Evolutionary conservation across 2,888 invertebrate genomes (phyloP).

Genomic region (Archaeoteleia sp.): DNA sequence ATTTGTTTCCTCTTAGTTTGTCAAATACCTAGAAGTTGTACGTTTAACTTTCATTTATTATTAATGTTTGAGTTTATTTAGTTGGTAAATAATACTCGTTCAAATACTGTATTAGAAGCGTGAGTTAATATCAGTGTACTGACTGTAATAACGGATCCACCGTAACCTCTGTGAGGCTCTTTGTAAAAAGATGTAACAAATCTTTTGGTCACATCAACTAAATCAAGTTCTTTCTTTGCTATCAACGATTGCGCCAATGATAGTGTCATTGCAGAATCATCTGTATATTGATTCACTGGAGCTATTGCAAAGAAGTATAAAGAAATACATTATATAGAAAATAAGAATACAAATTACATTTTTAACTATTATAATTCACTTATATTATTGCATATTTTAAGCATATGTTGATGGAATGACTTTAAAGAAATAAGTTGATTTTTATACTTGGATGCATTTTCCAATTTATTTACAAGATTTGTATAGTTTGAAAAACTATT

Average conservation of each 20-base stretch:
- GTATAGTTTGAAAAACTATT: too few relatives aligned
- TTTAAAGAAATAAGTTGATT: too few relatives aligned
- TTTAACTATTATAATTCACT: too few relatives aligned
- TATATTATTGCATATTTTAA: too few relatives aligned
- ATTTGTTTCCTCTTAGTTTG: conserved; percentile 77
- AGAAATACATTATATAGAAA: too few relatives aligned
- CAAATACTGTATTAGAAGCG: conserved; percentile 9
- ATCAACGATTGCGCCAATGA: conserved; percentile 80
- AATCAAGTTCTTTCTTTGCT: conserved; percentile 77
- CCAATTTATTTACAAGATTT: too few relatives aligned
- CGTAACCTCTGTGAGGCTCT: conserved; percentile 82
- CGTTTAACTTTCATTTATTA: not conserved
- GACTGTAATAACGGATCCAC: conserved; percentile 76
- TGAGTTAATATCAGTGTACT: too few relatives aligned
- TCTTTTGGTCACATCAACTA: conserved; percentile 78
- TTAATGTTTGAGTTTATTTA: not conserved
- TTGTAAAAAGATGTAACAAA: conserved; percentile 80
- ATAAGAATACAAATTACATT: too few relatives aligned
- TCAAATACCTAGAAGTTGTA: conserved; percentile 75
- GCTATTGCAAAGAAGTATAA: too few relatives aligned
- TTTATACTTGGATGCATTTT: too few relatives aligned
- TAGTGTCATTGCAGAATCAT: conserved; percentile 84
- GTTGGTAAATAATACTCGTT: conserved; percentile 2
- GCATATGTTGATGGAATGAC: too few relatives aligned
- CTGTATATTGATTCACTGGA: conserved; percentile 79